These are phyloP conservation scores for Otolemur garnettii DNA, from an alignment of 2,113 vertebrate genomes.

Conservation along the genomic window DNA sequence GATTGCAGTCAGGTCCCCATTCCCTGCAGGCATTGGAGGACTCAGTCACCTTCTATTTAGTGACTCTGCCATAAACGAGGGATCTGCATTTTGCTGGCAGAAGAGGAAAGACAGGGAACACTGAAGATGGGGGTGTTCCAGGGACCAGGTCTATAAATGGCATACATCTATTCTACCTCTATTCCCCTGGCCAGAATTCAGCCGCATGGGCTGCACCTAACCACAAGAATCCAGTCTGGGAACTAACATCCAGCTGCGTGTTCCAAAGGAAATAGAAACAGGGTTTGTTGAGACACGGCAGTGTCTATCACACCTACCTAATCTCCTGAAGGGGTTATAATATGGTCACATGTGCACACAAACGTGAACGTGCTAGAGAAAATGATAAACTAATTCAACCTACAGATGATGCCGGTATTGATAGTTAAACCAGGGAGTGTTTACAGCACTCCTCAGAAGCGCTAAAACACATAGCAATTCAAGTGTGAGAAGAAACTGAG, in stretches of 20 bases:
- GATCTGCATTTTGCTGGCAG: background rate
- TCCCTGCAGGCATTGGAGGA: background rate
- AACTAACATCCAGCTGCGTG: background rate
- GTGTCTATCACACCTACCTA: background rate
- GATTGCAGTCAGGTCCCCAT: background rate
- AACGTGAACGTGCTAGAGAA: background rate
- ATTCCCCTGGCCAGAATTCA: background rate
- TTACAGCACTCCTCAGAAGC: background rate
- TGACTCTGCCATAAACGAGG: background rate
- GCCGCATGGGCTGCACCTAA: background rate
- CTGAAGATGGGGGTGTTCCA: background rate
- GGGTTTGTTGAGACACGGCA: background rate
- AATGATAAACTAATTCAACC: background rate
- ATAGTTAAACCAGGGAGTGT: background rate
- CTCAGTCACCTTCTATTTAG: background rate
- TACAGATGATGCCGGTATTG: background rate
- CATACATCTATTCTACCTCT: background rate
- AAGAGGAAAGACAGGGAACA: background rate
- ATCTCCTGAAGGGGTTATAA: background rate
- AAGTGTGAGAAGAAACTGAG: background rate
- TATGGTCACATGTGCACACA: background rate
- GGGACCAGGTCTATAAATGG: background rate
- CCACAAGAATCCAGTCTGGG: background rate
- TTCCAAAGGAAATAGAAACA: conserved; percentile 5
- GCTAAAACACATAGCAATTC: conserved; percentile 26